phyloP scores from a whole-genome alignment of 2,888 invertebrate genomes.

The Nineta flava region DNA sequence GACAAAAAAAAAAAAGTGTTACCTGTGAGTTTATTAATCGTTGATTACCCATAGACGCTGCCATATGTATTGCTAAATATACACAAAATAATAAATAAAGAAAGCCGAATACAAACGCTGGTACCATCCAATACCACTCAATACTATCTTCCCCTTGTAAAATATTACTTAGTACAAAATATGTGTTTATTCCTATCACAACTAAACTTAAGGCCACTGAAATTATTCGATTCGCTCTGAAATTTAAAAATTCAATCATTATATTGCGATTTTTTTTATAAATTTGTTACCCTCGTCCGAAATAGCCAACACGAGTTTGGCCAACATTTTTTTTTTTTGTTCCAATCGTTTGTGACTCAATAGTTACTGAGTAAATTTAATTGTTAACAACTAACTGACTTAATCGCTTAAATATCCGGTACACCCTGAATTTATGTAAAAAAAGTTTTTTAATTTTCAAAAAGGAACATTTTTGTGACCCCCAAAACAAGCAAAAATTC shows the following conservation, averaged over 20 bases:
- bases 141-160: slow-evolving; percentile 24
- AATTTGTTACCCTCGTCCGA: too few relatives aligned
- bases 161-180: slow-evolving; percentile 52
- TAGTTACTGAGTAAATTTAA: too few relatives aligned
- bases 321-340: too few relatives aligned
- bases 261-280: too few relatives aligned
- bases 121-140: slow-evolving; percentile 26
- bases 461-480: too few relatives aligned
- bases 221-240: slow-evolving; percentile 50
- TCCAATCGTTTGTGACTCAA: too few relatives aligned
- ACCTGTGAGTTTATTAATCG: slow-evolving; percentile 33
- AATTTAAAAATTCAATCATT: slow-evolving; percentile 22
- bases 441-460: too few relatives aligned
- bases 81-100: slow-evolving; percentile 55
- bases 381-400: too few relatives aligned
- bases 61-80: slow-evolving; percentile 60
- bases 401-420: too few relatives aligned
- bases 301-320: too few relatives aligned
- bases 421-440: too few relatives aligned
- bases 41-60: slow-evolving; percentile 45
- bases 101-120: slow-evolving; percentile 39
- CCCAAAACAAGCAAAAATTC: too few relatives aligned
- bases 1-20: slow-evolving; percentile 16
- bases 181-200: slow-evolving; percentile 66
- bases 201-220: slow-evolving; percentile 47